phyloP scores from a whole-genome alignment of 2,113 vertebrate species.

The Colius striatus region DNA sequence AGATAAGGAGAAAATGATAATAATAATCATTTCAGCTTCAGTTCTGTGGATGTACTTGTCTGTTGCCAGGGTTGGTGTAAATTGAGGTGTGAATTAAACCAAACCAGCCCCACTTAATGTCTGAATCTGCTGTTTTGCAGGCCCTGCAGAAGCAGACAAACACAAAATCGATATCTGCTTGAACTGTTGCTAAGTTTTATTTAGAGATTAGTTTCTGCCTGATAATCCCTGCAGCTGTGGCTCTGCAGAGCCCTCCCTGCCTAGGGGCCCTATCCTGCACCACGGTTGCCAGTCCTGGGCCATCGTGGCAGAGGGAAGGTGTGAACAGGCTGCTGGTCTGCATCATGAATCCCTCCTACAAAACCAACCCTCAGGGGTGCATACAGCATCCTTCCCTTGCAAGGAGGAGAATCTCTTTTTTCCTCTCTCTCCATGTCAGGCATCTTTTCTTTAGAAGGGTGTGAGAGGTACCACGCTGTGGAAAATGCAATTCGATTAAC shows the following conservation, averaged over 20 bases:
- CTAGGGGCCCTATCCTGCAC: rapidly evolving
- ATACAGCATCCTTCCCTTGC: background rate
- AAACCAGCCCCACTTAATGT: background rate
- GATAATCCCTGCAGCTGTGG: background rate
- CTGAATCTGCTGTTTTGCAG: background rate
- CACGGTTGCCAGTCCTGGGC: rapidly evolving
- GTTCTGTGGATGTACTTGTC: background rate
- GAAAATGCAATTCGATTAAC: background rate
- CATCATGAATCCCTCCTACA: background rate
- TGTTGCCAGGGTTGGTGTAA: constrained; percentile 14
- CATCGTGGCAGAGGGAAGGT: background rate
- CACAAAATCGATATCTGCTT: constrained; percentile 35
- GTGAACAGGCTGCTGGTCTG: background rate
- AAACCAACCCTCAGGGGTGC: background rate
- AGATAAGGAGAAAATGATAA: background rate
- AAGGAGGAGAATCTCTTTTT: rapidly evolving
- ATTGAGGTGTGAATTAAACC: constrained; percentile 17
- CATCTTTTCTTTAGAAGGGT: background rate
- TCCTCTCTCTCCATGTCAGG: background rate
- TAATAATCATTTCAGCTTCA: background rate
- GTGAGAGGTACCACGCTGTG: rapidly evolving
- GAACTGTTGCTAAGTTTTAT: constrained; percentile 17
- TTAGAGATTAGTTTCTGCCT: constrained; percentile 20
- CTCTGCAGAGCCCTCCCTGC: background rate
- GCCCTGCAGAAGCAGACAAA: background rate